phyloP scores from a whole-genome alignment of 2,888 invertebrate species.

The Leptopterna dolabrata region DNA sequence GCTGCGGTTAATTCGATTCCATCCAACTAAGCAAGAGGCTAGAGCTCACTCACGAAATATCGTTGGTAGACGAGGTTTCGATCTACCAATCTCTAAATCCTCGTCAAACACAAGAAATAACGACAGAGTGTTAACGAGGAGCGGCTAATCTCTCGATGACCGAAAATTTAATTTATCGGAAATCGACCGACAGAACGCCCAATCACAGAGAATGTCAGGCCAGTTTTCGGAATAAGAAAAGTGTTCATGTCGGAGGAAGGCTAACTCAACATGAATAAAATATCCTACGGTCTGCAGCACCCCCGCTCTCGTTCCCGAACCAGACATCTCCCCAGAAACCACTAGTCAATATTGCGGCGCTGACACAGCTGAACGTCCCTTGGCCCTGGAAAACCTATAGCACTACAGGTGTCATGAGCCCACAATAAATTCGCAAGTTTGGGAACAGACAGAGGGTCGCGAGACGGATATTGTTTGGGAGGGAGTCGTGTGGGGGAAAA shows the following conservation, averaged over 20 bases:
- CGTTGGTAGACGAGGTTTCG: too few species aligned
- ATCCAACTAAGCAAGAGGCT: too few species aligned
- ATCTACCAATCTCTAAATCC: too few species aligned
- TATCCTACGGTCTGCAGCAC: neutral
- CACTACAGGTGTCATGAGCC: conserved; percentile 3
- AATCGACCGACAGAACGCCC: neutral
- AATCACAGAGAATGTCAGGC: neutral
- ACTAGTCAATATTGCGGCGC: neutral
- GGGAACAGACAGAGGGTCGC: neutral
- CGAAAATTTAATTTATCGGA: neutral
- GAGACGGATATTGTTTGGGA: neutral
- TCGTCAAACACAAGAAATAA: too few species aligned
- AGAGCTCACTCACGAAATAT: too few species aligned
- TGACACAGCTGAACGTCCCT: neutral
- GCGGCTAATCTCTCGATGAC: neutral
- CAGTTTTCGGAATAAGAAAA: conserved; percentile 1
- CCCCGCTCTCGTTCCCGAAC: neutral
- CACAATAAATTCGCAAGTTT: neutral
- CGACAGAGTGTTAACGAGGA: too few species aligned
- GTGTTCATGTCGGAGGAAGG: conserved; percentile 7
- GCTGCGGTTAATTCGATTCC: too few species aligned
- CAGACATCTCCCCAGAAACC: neutral
- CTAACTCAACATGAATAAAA: conserved; percentile 37
- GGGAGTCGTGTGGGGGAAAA: neutral
- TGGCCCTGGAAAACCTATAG: neutral